phyloP scores from a whole-genome alignment of 2,888 invertebrate species.

The Phyllotreta striolata region DNA sequence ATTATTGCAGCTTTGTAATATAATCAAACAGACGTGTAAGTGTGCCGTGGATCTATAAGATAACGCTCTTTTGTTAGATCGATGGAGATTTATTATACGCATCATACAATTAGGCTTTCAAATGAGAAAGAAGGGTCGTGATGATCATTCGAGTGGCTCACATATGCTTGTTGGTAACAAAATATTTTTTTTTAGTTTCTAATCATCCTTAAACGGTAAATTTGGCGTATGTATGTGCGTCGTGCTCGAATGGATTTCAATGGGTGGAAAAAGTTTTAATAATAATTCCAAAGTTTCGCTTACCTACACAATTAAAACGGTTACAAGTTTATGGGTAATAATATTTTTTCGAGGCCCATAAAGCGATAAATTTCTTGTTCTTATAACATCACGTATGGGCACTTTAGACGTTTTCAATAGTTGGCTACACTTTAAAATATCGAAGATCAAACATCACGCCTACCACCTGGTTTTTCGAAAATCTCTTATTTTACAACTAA shows the following conservation, averaged over 20 bases:
- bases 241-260: no score
- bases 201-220: conserved; percentile 12
- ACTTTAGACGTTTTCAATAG: no score
- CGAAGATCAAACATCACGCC: conserved; percentile 55
- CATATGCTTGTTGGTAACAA: conserved; percentile 32
- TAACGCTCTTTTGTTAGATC: conserved; percentile 43
- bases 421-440: conserved; percentile 29
- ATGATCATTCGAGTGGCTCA: conserved; percentile 32
- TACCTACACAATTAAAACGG: no score
- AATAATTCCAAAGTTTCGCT: no score
- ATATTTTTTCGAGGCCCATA: no score
- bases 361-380: no score
- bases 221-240: conserved; percentile 10
- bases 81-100: conserved; percentile 39
- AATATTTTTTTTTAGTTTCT: conserved; percentile 26
- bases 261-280: no score
- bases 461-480: conserved; percentile 56
- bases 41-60: conserved; percentile 43
- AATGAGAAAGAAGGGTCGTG: conserved; percentile 31
- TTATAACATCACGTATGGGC: no score
- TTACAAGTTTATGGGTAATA: no score
- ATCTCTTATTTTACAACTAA: conserved; percentile 42
- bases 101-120: conserved; percentile 35
- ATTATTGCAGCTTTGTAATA: conserved; percentile 23
- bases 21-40: conserved; percentile 37